Evolutionary conservation across 2,113 vertebrate species (phyloP), one percentile per base, ranked within the genome.

Genomic region (Nannobrachium achirus): DNA sequence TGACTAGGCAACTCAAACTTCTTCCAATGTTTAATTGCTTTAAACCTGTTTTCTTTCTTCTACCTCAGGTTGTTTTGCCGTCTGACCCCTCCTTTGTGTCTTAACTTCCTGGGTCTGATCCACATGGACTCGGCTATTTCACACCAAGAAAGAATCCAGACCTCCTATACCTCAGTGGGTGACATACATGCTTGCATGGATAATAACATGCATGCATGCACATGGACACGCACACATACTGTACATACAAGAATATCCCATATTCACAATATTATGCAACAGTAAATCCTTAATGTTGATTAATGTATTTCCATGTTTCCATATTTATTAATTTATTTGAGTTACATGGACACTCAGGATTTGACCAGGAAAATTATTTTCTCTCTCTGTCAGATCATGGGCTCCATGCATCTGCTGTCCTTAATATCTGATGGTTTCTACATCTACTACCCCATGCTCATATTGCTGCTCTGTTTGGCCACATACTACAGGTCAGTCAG

Each of bases 351-450:
- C 25, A 1, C n/a, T n/a, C 25, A 33, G 25, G 25, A 33, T 33
- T 33, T 39, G 49, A 55, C 2, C 3, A 2, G 9, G 18, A 9
- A 20, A 7, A 1, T 63, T 14, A 55, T 25, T 68, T 64, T 83
- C 66, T 84, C 75, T 56, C 6, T 18, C 60, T 16, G 70, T 67
- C 71, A 98, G 97, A 96, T 98, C 76, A 98, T 98, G 96, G 97
- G 97, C 60, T 97, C 96, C 38, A 95, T 98, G 95, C 92, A 53
- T 78, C 92, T 98, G 52, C 92, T 98, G 25, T 94, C 95, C 25
- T 95, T 98, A 76, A 94, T 98, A 86, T 95, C 96, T 63, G 94
- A 97, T 89, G 96, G 95, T 7, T 98, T 98, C 88, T 98, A 98
- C 82, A 97, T 98, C 76, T 98, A 98, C 80, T 98, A 98, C 73